phyloP scores from a whole-genome alignment of 2,113 vertebrate species.

The Cromileptes altivelis region DNA sequence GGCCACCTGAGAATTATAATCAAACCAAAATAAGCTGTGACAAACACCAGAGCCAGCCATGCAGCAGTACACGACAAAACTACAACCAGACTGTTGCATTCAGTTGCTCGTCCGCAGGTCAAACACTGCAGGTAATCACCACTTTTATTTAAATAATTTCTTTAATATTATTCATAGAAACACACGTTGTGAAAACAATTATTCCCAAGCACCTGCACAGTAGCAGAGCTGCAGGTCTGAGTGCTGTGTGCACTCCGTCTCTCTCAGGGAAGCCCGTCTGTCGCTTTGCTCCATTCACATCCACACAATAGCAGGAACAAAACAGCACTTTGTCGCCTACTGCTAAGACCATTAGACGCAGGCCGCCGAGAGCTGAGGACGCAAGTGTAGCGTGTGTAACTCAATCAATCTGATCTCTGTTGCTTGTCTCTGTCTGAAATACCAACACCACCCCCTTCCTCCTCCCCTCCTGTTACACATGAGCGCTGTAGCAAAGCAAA shows the following conservation, averaged over 20 bases:
- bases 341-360: slow-evolving; percentile 76
- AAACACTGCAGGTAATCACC: not conserved
- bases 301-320: slow-evolving; percentile 75
- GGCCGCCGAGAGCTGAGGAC: slow-evolving; percentile 56
- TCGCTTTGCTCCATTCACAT: slow-evolving; percentile 62
- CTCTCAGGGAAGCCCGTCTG: slow-evolving; percentile 32
- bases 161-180: not conserved
- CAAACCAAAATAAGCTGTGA: slow-evolving; percentile 50
- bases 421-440: slow-evolving; percentile 64
- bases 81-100: slow-evolving; percentile 8
- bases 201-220: not conserved
- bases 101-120: not conserved
- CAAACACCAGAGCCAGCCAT: not conserved
- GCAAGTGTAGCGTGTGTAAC: slow-evolving; percentile 82
- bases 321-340: slow-evolving; percentile 79
- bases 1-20: slow-evolving; percentile 16
- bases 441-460: slow-evolving; percentile 34
- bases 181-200: not conserved
- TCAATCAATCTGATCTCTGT: slow-evolving; percentile 81
- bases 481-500: slow-evolving; percentile 73
- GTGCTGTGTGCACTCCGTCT: slow-evolving; percentile 15
- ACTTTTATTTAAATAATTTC: not conserved
- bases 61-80: not conserved
- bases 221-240: slow-evolving; percentile 16
- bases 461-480: slow-evolving; percentile 62